Percentiles rank a stretch among this genome's conserved stretches.
Conservation (phyloP, 2,888 invertebrate species). For the Euclidia mi region DNA sequence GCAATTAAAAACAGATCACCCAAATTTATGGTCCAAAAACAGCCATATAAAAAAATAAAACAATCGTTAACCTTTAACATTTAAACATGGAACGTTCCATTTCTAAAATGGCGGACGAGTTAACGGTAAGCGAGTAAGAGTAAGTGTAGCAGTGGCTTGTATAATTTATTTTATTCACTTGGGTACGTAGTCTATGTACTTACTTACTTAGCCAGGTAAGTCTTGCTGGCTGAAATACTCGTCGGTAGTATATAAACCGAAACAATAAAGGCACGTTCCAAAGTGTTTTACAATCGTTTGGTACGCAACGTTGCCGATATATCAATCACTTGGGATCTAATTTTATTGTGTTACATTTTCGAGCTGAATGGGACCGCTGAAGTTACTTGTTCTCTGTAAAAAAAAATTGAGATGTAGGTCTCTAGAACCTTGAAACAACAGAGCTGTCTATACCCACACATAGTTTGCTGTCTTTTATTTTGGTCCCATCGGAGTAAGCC, state of each 20-base stretch:
- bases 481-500: no score
- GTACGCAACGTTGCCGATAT: constrained; percentile 16
- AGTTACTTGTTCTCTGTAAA: background rate
- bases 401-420: no score
- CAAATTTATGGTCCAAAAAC: constrained; percentile 28
- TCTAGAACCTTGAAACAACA: no score
- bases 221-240: constrained; percentile 42
- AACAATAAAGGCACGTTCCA: constrained; percentile 36
- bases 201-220: constrained; percentile 47
- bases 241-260: constrained; percentile 43
- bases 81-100: constrained; percentile 29
- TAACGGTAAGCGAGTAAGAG: constrained; percentile 12
- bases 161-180: constrained; percentile 47
- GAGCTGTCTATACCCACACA: no score
- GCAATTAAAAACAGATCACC: constrained; percentile 38
- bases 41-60: constrained; percentile 27
- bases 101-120: constrained; percentile 29
- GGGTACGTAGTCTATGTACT: constrained; percentile 28
- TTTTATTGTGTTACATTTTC: constrained; percentile 13
- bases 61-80: constrained; percentile 28
- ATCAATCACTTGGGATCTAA: constrained; percentile 33
- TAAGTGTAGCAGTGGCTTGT: constrained; percentile 23
- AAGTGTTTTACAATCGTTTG: constrained; percentile 13
- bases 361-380: background rate
- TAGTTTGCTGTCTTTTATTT: no score